Evolutionary conservation across 53 echinoderm and acorn worm species (phyloP).

Genomic region (Mesocentrotus franciscanus): DNA sequence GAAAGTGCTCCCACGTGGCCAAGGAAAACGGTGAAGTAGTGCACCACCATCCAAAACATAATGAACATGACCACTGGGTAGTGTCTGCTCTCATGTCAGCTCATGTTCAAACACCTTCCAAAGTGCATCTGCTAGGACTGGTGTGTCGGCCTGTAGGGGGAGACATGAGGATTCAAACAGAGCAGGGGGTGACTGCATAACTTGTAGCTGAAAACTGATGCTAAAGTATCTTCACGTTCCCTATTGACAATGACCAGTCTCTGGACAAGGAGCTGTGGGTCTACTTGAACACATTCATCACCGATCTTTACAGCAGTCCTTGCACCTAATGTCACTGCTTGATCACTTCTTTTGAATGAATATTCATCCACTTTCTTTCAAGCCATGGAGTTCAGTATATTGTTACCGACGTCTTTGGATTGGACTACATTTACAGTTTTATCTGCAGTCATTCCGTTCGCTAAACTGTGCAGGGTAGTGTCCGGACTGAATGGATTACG

Average conservation of each 20-base stretch:
- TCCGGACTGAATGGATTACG: too few relatives aligned
- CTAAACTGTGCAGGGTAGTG: background rate
- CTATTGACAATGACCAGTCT: background rate
- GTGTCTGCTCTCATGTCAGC: background rate
- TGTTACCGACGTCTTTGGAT: background rate
- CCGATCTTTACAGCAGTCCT: background rate
- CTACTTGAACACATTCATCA: background rate
- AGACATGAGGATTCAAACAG: background rate
- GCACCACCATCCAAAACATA: background rate
- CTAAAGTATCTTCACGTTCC: background rate
- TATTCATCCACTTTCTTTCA: background rate
- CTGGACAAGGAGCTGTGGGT: background rate
- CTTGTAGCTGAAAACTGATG: background rate
- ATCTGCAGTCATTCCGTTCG: background rate
- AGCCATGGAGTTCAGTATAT: background rate
- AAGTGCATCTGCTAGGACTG: too few relatives aligned
- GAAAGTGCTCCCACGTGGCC: background rate
- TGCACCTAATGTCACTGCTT: background rate
- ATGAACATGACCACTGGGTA: background rate
- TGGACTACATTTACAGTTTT: background rate
- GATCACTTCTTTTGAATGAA: background rate
- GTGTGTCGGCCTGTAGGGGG: background rate
- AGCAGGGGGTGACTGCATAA: constrained; percentile 2
- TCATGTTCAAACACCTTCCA: background rate
- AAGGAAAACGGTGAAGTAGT: background rate